These are phyloP conservation scores for Varanus komodoensis DNA, from an alignment of 2,113 vertebrate genomes.

Conservation along the genomic window DNA sequence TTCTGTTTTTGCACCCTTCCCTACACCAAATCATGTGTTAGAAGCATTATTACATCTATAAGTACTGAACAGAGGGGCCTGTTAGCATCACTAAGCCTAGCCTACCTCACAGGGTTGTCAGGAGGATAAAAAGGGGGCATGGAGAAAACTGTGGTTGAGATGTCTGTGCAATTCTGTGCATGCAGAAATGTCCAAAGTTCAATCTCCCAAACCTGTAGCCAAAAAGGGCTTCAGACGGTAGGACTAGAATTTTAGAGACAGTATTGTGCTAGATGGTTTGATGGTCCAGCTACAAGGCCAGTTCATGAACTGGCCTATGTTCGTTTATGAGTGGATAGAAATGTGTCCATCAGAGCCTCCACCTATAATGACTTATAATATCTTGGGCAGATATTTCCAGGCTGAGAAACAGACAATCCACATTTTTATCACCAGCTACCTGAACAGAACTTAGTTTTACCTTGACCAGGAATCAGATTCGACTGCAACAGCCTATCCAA, in stretches of 20 bases:
- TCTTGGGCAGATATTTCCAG: neutral
- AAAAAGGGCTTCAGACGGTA: neutral
- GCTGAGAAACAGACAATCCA: neutral
- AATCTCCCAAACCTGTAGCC: neutral
- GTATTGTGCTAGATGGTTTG: neutral
- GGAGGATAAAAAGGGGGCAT: too few species aligned
- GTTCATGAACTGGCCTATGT: neutral
- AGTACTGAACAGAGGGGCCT: neutral
- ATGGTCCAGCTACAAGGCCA: neutral
- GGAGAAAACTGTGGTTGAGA: too few species aligned
- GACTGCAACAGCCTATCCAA: neutral
- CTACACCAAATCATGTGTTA: neutral
- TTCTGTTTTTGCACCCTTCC: neutral
- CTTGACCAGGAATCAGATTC: neutral
- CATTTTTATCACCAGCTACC: neutral
- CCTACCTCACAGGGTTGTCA: too few species aligned
- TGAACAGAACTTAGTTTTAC: neutral
- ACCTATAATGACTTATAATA: neutral
- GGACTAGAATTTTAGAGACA: neutral
- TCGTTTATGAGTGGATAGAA: neutral
- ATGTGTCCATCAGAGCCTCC: neutral
- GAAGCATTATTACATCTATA: neutral
- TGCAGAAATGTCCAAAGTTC: neutral
- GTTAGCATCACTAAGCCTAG: too few species aligned
- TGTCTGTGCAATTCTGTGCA: neutral